Conservation (phyloP, 2,888 invertebrate species). For the Nebria salina region DNA sequence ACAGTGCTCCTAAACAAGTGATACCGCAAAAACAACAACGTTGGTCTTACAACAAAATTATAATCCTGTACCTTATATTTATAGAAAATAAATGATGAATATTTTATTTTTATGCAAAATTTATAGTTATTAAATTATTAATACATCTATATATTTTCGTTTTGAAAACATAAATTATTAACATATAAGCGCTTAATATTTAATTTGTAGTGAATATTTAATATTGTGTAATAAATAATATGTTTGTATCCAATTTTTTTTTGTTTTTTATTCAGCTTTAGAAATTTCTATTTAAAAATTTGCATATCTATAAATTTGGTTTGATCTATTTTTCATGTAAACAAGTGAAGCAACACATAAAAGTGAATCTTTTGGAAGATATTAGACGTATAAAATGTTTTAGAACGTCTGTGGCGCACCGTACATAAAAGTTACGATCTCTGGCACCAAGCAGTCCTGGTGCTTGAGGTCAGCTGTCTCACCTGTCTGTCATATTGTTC, state of each 20-base stretch:
- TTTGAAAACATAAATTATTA: no score
- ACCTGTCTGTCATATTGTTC: slow-evolving; percentile 32
- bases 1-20: slow-evolving; percentile 18
- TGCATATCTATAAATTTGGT: no score
- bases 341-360: background rate
- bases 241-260: no score
- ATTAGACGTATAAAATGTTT: background rate
- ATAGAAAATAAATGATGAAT: background rate
- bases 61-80: background rate
- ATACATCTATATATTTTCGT: background rate
- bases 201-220: no score
- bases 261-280: no score
- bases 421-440: background rate
- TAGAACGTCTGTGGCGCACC: background rate
- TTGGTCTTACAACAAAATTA: no score
- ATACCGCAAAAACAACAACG: background rate
- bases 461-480: slow-evolving; percentile 36
- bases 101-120: background rate
- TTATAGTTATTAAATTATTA: background rate
- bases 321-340: background rate
- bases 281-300: no score
- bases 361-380: no score
- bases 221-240: no score
- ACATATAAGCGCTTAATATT: no score
- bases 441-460: background rate